Conservation (phyloP, 1,140 invertebrate genomes). For the Tribolium madens region DNA sequence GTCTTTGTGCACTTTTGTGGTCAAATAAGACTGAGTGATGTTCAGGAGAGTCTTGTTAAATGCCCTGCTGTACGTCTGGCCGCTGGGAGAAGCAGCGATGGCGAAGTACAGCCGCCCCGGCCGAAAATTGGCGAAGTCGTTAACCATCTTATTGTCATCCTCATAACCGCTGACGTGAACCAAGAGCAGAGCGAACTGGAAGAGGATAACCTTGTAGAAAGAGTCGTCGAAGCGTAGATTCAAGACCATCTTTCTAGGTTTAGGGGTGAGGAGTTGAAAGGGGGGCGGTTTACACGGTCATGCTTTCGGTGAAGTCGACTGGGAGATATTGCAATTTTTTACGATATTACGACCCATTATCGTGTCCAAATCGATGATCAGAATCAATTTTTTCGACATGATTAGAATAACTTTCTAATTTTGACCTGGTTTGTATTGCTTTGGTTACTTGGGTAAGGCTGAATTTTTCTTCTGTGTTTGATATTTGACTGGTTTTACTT, state of each 20-base stretch:
- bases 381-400: slow-evolving; percentile 63
- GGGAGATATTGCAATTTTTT: slow-evolving; percentile 18
- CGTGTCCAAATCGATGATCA: slow-evolving; percentile 65
- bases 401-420: slow-evolving; percentile 33
- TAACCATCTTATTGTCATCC: slow-evolving; percentile 15
- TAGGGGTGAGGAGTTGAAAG: slow-evolving; percentile 34
- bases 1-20: slow-evolving; percentile 50
- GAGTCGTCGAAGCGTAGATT: slow-evolving; percentile 37
- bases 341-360: slow-evolving; percentile 56
- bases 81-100: slow-evolving; percentile 60
- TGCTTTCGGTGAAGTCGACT: slow-evolving; percentile 29
- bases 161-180: slow-evolving; percentile 46
- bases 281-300: slow-evolving; percentile 36
- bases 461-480: not conserved
- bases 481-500: slow-evolving; percentile 36
- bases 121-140: slow-evolving; percentile 5
- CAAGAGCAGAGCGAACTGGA: slow-evolving; percentile 49
- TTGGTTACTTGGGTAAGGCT: slow-evolving; percentile 38
- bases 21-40: slow-evolving; percentile 61
- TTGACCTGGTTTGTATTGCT: slow-evolving; percentile 38
- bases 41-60: slow-evolving; percentile 65
- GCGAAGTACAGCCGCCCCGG: slow-evolving; percentile 60
- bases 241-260: slow-evolving; percentile 43
- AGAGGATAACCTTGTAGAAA: slow-evolving; percentile 51
- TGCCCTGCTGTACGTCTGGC: slow-evolving; percentile 59